A percentile compares a stretch with the other conserved stretches of the same genome.
Evolutionary conservation across 2,113 vertebrate genomes (phyloP).

Genomic region (Prinia subflava): DNA sequence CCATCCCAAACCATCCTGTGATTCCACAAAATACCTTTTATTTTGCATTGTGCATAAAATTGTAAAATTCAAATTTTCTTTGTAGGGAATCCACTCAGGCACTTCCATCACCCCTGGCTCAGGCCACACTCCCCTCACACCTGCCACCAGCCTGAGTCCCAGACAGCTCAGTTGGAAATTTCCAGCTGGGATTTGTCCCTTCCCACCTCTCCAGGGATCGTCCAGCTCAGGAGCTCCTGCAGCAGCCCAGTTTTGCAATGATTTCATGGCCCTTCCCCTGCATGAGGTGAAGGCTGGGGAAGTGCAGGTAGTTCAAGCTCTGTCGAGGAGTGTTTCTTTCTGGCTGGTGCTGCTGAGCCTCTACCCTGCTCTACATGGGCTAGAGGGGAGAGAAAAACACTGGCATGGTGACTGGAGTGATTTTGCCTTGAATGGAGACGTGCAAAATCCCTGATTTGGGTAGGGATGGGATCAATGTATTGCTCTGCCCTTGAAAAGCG

Average conservation of each 20-base stretch:
- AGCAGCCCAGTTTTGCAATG: background rate
- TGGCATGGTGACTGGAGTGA: background rate
- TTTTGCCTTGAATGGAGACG: background rate
- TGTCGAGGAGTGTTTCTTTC: background rate
- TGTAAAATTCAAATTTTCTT: fast-evolving
- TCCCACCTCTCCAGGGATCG: background rate
- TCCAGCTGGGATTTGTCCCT: background rate
- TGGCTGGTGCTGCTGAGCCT: background rate
- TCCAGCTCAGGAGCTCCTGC: background rate
- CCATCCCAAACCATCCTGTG: background rate
- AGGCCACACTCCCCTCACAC: fast-evolving
- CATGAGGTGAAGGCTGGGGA: fast-evolving
- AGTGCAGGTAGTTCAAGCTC: background rate
- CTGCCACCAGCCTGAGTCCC: background rate
- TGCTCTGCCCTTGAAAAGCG: background rate
- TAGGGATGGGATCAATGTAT: background rate
- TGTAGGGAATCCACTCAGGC: background rate
- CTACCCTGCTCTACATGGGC: background rate
- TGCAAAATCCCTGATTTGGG: background rate
- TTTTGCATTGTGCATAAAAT: background rate
- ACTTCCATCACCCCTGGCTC: fast-evolving
- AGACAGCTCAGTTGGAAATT: fast-evolving
- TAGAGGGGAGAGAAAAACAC: background rate
- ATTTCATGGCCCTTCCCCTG: background rate
- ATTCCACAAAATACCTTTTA: background rate